These are phyloP conservation scores for Cyanoderma ruficeps DNA, from an alignment of 2,113 vertebrate species.

Conservation along the genomic window DNA sequence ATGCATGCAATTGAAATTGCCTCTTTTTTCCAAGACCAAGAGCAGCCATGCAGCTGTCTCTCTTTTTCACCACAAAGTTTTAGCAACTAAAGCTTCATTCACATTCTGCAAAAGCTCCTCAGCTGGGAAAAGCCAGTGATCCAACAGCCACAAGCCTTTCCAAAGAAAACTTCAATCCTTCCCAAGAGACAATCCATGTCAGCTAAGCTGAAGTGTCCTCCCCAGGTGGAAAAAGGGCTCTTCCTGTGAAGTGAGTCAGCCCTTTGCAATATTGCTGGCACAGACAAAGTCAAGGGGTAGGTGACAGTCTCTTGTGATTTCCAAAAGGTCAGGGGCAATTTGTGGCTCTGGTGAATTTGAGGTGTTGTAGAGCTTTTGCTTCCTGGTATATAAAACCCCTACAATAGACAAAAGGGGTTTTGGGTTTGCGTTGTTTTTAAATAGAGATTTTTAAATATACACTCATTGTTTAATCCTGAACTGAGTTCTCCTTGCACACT, in stretches of 20 bases:
- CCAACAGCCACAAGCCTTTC: neutral
- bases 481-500: neutral
- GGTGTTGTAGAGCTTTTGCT: neutral
- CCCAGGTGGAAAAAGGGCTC: neutral
- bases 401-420: neutral
- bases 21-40: neutral
- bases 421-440: neutral
- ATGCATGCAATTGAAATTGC: neutral
- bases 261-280: neutral
- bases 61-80: accelerated
- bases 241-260: neutral
- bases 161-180: neutral
- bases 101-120: neutral
- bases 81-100: neutral
- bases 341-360: neutral
- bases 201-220: neutral
- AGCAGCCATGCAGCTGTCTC: neutral
- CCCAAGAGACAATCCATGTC: neutral
- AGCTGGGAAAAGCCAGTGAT: neutral
- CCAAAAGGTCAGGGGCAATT: neutral
- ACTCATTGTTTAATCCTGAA: neutral
- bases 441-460: neutral
- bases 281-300: neutral
- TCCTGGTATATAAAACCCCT: neutral
- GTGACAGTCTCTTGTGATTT: neutral